Evolutionary conservation across 2,888 invertebrate genomes (phyloP), one percentile per base, ranked within the genome.

Genomic region (Drosophila pegasa): DNA sequence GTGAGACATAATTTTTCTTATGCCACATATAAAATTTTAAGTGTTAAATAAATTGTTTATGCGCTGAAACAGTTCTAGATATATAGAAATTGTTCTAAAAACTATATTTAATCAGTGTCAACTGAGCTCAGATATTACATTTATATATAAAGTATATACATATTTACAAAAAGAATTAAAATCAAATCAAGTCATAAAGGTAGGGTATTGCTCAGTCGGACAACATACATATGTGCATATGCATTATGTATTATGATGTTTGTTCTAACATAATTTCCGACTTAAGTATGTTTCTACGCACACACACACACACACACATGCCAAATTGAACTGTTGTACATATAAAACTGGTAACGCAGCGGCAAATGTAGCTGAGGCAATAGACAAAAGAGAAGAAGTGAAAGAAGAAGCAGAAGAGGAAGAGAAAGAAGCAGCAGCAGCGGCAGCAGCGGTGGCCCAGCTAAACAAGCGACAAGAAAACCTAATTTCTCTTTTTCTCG

Each of bases 401-500:
- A 35, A 18, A 40, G 43, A n/a, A 48, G 45, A 61, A 52, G 45
- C 25, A 16, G 35, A n/a, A 3, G 20, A 40, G 47, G 41, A 61
- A 38, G 33, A 51, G 27, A n/a, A 18, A 31, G 48, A 40, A 57
- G 40, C 18, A 38, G 40, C 20, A 57, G 25, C 9, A 56, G 25
- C 29, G 55, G 40, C 38, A 27, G 18, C 14, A 48, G 31, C 9
- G 51, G 33, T 18, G 52, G 47, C 48, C 48, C 7, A 45, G 33
- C 25, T 14, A 43, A 59, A 47, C 41, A 51, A 45, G 59, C 52
- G 69, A 73, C 62, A 70, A 74, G 74, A 66, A 78, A 80, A 70
- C 75, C 67, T 62, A 77, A 80, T 78, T 81, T 86, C 86, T 78
- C 78, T 71, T 75, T 77, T 75, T 70, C 65, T 68, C 63, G 67